Base-by-base conservation (phyloP, 2,888 invertebrate genomes). In the Zootermopsis nevadensis region DNA sequence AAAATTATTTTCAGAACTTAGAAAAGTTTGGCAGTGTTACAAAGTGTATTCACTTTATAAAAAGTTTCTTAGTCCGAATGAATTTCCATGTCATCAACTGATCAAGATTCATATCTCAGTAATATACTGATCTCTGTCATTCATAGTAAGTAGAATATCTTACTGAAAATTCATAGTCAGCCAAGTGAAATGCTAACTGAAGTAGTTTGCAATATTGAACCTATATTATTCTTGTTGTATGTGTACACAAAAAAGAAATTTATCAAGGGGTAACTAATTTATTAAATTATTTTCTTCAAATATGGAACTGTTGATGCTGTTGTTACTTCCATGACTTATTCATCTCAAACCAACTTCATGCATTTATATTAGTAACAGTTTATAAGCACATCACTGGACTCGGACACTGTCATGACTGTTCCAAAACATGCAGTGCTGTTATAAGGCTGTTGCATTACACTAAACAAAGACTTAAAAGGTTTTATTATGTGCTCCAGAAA, bases 341-440 rank as follows among this genome's bases (percentile, higher is more conserved):
- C 80, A 80, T 67, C 80, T 67, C 66, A 80, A 80, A 80, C 67
- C 66, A 66, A 80, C 80, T 66, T 60, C n/a, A 60, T 66, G 80
- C 66, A 66, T 33, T 80, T 60, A 80, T 80, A 80, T 60, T 67
- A 80, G 80, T 66, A 80, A 80, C 80, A 66, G 67, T 80, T 80
- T 80, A 66, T 66, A 80, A 80, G 80, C 80, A 80, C 80, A 60
- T 79, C 74, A 74, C 74, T 74, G 74, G 74, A 74, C 74, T 74
- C 3, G 24, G 27, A 69, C 8, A 6, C 15, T 69, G 53, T 77
- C 33, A 22, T n/a, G 55, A 10, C 53, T 30, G 79, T 60, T 55
- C 27, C 33, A 79, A n/a, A 53, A 24, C 30, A 55, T 24, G 55
- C 12, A 55, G 55, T 33, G 55, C 33, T 79, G n/a, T 79, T 8